Evolutionary conservation across 2,797 vertebrate species (phyloP).

Genomic region (Artibeus lituratus): DNA sequence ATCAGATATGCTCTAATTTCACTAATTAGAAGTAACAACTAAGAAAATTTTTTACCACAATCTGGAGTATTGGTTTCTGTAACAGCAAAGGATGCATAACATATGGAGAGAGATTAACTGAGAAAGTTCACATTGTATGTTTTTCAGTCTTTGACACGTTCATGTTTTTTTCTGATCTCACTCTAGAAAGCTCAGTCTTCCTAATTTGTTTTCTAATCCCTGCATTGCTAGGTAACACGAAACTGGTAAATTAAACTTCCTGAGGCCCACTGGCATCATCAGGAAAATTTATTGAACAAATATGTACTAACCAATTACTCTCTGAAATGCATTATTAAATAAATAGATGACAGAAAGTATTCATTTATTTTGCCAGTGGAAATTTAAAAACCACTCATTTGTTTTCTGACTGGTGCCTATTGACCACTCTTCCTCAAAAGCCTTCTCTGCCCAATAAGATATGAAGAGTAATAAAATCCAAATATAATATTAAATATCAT

Average conservation of each 20-base stretch:
- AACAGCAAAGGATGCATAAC: not conserved
- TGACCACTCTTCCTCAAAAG: slow-evolving; percentile 20
- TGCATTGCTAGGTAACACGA: not conserved
- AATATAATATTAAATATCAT: not conserved
- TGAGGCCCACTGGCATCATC: not conserved
- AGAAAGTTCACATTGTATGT: not conserved
- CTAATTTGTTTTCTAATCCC: not conserved
- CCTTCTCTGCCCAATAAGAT: not conserved
- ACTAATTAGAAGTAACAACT: slow-evolving; percentile 11
- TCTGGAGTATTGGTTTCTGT: not conserved
- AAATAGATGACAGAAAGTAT: not conserved
- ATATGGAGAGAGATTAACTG: not conserved
- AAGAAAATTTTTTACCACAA: not conserved
- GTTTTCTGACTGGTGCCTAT: not conserved
- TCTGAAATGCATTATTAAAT: not conserved
- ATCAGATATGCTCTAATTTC: slow-evolving; percentile 12
- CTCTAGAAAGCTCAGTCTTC: not conserved
- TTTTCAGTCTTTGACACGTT: slow-evolving; percentile 1
- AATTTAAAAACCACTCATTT: not conserved
- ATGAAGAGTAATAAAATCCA: slow-evolving; percentile 23
- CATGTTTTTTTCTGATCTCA: not conserved
- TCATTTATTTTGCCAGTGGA: not conserved
- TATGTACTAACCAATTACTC: slow-evolving; percentile 10
- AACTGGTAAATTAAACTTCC: not conserved
- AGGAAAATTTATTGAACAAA: slow-evolving; percentile 29